phyloP scores from a whole-genome alignment of 1,140 invertebrate species.

The Mya arenaria region DNA sequence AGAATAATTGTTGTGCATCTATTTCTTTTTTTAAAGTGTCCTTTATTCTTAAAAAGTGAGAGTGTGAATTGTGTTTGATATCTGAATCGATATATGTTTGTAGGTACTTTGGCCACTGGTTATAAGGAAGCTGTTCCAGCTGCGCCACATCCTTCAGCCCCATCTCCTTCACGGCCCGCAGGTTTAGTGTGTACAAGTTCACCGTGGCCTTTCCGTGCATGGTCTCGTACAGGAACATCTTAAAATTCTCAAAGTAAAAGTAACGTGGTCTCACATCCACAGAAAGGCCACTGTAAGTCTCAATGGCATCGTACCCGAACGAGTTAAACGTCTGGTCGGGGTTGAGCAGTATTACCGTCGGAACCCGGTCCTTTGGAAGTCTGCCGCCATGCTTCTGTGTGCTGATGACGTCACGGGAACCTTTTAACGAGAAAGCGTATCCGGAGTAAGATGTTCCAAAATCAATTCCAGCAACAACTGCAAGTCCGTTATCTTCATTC shows the following conservation, averaged over 20 bases:
- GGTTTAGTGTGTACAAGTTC: no score
- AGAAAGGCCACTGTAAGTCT: constrained; percentile 15
- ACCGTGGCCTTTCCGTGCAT: background rate
- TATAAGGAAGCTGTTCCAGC: no score
- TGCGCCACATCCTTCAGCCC: no score
- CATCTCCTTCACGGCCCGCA: no score
- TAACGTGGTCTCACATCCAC: background rate
- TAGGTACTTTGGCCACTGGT: no score
- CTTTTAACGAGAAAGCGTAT: constrained; percentile 36
- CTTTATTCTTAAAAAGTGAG: no score
- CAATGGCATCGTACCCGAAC: constrained; percentile 45
- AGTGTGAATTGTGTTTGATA: no score
- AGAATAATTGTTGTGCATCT: background rate
- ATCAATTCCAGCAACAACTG: constrained; percentile 32
- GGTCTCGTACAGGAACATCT: constrained; percentile 22
- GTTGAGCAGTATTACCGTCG: constrained; percentile 30
- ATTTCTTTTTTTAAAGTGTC: constrained; percentile 1
- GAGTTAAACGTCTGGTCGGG: constrained; percentile 17
- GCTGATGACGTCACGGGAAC: background rate
- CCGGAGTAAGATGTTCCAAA: constrained; percentile 50
- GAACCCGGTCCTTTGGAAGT: constrained; percentile 1
- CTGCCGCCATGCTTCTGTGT: background rate
- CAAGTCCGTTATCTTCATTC: no score
- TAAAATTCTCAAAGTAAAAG: constrained; percentile 42
- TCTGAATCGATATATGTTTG: no score